Conservation (phyloP, 2,888 invertebrate species). For the Caradrina kadenii region DNA sequence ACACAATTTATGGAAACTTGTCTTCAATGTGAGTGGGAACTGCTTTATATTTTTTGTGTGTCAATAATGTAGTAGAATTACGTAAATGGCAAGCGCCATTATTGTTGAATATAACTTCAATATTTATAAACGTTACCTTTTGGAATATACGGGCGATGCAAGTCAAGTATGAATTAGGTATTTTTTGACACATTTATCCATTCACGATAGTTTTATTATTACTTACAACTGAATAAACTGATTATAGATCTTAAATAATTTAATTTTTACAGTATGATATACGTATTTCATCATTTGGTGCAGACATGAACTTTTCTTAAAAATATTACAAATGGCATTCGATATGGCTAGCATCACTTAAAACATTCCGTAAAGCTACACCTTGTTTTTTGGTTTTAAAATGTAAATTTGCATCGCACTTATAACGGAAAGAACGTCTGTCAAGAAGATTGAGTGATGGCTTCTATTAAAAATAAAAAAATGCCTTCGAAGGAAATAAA, state of each 20-base stretch:
- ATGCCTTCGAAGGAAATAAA: slow-evolving; percentile 23
- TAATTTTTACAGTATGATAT: background rate
- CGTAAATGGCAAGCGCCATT: slow-evolving; percentile 54
- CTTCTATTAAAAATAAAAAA: slow-evolving; percentile 18
- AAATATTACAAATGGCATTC: background rate
- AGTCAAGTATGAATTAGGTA: slow-evolving; percentile 1
- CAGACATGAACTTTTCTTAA: background rate
- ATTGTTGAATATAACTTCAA: slow-evolving; percentile 47
- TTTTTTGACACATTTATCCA: slow-evolving; percentile 7
- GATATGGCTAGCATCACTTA: background rate
- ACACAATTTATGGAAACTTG: slow-evolving; percentile 63
- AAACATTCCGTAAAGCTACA: background rate
- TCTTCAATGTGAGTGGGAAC: slow-evolving; percentile 59
- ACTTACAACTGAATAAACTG: background rate
- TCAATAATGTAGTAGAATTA: slow-evolving; percentile 60
- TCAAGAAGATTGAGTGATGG: slow-evolving; percentile 1
- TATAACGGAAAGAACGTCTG: background rate
- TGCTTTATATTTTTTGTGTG: slow-evolving; percentile 60
- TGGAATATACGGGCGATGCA: background rate
- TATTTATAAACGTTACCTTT: slow-evolving; percentile 46
- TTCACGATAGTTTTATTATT: background rate
- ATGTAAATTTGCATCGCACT: background rate
- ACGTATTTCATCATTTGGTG: too few species aligned
- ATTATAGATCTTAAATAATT: background rate
- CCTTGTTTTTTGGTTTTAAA: background rate